Evolutionary conservation across 2,888 invertebrate species (phyloP).

Genomic region (Stegana nigrithorax): DNA sequence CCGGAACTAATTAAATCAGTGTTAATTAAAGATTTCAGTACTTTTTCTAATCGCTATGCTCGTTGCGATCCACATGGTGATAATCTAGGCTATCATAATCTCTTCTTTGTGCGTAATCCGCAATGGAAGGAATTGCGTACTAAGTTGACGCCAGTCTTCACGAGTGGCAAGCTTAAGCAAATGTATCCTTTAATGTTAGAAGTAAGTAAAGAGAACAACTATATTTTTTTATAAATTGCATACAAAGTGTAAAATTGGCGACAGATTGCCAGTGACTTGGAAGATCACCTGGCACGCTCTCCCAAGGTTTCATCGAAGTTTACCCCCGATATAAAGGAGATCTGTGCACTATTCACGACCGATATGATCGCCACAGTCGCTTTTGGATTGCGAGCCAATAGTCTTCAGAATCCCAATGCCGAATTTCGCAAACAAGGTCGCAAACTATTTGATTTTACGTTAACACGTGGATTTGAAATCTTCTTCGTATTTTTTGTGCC

Average conservation of each 20-base stretch:
- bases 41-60: conserved; percentile 62
- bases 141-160: conserved; percentile 68
- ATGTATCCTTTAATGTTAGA: conserved; percentile 61
- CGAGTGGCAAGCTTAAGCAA: conserved; percentile 64
- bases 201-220: conserved; percentile 32
- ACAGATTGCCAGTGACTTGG: conserved; percentile 46
- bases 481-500: conserved; percentile 45
- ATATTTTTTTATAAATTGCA: neutral
- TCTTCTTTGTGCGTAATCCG: conserved; percentile 67
- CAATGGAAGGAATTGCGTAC: conserved; percentile 66
- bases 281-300: conserved; percentile 22
- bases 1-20: conserved; percentile 67
- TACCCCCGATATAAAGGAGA: conserved; percentile 35
- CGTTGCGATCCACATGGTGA: conserved; percentile 58
- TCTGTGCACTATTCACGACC: conserved; percentile 51
- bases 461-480: conserved; percentile 40
- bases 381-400: conserved; percentile 67
- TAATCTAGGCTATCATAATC: conserved; percentile 64
- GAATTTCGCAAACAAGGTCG: conserved; percentile 58
- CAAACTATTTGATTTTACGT: conserved; percentile 37
- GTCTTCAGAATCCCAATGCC: conserved; percentile 58
- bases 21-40: conserved; percentile 68
- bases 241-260: neutral
- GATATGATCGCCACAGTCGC: conserved; percentile 69
- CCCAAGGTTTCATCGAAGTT: conserved; percentile 8